Percentiles rank a stretch among this genome's conserved stretches.
These are phyloP conservation scores for Lateolabrax maculatus DNA, from an alignment of 2,797 vertebrate genomes.

Conservation along the genomic window DNA sequence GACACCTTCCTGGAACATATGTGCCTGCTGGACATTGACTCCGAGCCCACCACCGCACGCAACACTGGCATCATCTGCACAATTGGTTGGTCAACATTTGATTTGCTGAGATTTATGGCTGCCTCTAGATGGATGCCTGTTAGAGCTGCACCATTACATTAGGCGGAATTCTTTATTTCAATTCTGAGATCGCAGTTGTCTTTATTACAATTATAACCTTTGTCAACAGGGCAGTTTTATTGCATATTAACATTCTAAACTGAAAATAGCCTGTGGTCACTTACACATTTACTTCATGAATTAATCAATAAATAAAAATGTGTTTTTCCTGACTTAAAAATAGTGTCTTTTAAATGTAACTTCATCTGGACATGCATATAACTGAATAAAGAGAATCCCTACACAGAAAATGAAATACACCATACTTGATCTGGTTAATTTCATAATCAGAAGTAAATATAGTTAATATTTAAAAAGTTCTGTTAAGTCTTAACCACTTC, in stretches of 20 bases:
- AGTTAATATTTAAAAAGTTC: background rate
- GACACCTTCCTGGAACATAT: constrained; percentile 98
- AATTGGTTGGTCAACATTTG: constrained; percentile 88
- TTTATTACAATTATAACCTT: background rate
- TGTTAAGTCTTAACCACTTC: background rate
- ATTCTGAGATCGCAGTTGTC: too few species aligned
- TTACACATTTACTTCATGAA: background rate
- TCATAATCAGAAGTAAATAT: background rate
- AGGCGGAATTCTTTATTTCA: too few species aligned
- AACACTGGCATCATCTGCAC: constrained; percentile 99
- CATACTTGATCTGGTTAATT: background rate
- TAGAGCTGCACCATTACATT: background rate
- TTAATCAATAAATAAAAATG: background rate
- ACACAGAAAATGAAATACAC: background rate
- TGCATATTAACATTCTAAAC: background rate
- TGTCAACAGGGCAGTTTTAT: background rate
- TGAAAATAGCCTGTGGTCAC: background rate
- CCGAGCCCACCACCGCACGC: constrained; percentile 93
- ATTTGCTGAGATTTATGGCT: background rate
- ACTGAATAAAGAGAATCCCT: background rate
- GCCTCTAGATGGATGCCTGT: background rate
- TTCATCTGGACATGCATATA: background rate
- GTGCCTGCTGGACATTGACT: constrained; percentile 98
- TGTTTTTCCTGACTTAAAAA: background rate
- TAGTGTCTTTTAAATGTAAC: background rate